Conservation (phyloP, 1,140 invertebrate genomes). For the Wasmannia auropunctata region DNA sequence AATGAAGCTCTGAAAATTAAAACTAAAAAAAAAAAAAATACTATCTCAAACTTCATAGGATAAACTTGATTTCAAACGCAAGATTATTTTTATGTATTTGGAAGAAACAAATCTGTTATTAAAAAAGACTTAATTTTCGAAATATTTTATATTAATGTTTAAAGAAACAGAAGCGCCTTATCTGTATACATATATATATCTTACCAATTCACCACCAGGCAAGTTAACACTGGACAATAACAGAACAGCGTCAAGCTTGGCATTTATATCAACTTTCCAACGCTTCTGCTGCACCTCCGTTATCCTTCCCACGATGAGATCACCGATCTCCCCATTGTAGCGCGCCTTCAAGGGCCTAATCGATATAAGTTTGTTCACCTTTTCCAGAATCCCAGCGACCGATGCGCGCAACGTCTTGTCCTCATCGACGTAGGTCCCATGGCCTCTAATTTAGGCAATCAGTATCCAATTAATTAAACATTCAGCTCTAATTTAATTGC, state of each 20-base stretch:
- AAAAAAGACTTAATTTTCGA: background rate
- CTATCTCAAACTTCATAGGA: background rate
- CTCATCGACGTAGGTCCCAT: constrained; percentile 96
- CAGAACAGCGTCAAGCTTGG: constrained; percentile 95
- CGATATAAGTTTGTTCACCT: constrained; percentile 97
- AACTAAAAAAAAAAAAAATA: too few species aligned
- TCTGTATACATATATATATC: constrained; percentile 62
- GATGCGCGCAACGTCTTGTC: constrained; percentile 94
- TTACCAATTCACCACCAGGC: constrained; percentile 97
- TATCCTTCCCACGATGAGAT: constrained; percentile 98
- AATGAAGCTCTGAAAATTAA: background rate
- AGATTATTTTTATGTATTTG: background rate
- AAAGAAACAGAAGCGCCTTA: background rate
- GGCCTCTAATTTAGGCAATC: constrained; percentile 90
- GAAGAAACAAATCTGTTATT: too few species aligned
- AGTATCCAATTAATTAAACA: background rate
- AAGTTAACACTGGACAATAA: constrained; percentile 97
- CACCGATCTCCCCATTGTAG: constrained; percentile 98
- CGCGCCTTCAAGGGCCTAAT: constrained; percentile 95
- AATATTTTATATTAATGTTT: background rate
- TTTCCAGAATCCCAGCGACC: constrained; percentile 96
- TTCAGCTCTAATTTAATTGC: constrained; percentile 40
- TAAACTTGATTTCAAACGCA: background rate
- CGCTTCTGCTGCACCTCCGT: constrained; percentile 95
- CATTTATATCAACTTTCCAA: constrained; percentile 98